Evolutionary conservation across 2,113 vertebrate species (phyloP).

Genomic region (Anarhynchus alexandrinus): DNA sequence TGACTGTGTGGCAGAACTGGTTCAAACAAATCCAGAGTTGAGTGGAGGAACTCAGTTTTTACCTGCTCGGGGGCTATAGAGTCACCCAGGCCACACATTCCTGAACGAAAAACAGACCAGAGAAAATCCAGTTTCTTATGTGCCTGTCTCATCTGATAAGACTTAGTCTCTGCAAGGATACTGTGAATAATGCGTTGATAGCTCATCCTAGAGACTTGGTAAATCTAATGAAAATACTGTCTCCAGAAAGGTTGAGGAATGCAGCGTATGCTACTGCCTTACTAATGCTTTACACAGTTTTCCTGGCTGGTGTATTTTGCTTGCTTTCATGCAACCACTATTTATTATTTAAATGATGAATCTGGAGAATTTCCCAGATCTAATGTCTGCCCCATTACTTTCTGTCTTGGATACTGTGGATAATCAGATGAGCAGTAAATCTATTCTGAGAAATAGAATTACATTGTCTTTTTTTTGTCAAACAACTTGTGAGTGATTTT

Average conservation of each 20-base stretch:
- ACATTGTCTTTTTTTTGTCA: neutral
- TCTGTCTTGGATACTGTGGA: neutral
- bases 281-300: neutral
- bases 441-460: neutral
- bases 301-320: neutral
- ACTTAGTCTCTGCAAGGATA: neutral
- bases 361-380: slow-evolving; percentile 21
- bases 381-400: neutral
- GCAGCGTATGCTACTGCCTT: neutral
- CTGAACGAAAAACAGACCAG: neutral
- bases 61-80: neutral
- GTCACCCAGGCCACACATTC: neutral
- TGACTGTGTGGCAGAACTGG: neutral
- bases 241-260: neutral
- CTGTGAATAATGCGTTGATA: neutral
- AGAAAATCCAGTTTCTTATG: neutral
- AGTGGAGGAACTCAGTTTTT: neutral
- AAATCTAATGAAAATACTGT: neutral
- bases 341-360: slow-evolving; percentile 29
- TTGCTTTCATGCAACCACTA: neutral
- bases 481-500: slow-evolving; percentile 6
- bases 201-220: neutral
- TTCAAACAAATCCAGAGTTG: neutral
- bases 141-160: neutral
- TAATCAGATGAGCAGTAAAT: slow-evolving; percentile 17